Percentiles rank a stretch among this genome's conserved stretches.
Conservation (phyloP, 1,140 invertebrate species). For the Nephila pilipes region DNA sequence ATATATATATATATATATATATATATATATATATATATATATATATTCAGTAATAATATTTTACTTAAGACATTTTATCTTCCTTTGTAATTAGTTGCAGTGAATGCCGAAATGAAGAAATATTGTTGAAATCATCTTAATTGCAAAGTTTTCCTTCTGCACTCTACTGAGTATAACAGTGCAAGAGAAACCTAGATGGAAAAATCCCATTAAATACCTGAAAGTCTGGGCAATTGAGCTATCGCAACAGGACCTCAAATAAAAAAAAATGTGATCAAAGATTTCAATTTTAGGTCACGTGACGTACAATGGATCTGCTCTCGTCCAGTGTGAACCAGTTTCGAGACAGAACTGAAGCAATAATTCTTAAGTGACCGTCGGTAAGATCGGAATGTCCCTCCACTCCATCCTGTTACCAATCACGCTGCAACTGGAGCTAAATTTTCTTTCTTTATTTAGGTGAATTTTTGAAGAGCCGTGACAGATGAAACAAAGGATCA, state of each 20-base stretch:
- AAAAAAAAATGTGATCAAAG: not conserved
- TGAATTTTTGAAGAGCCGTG: not conserved
- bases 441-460: not conserved
- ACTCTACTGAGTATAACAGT: not conserved
- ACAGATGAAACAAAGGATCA: slow-evolving; percentile 19
- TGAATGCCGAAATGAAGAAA: not conserved
- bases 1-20: no score
- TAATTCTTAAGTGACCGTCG: not conserved
- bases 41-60: no score
- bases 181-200: not conserved
- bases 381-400: not conserved
- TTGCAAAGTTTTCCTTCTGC: not conserved
- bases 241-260: not conserved
- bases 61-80: no score
- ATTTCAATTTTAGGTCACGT: not conserved
- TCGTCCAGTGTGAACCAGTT: not conserved
- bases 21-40: no score
- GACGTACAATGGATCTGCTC: not conserved
- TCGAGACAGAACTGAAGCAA: not conserved
- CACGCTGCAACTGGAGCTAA: not conserved
- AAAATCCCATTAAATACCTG: not conserved
- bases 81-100: not conserved
- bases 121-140: not conserved
- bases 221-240: not conserved
- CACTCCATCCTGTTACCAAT: not conserved